Base-by-base conservation (phyloP, 2,797 vertebrate species). In the Anguilla anguilla region DNA sequence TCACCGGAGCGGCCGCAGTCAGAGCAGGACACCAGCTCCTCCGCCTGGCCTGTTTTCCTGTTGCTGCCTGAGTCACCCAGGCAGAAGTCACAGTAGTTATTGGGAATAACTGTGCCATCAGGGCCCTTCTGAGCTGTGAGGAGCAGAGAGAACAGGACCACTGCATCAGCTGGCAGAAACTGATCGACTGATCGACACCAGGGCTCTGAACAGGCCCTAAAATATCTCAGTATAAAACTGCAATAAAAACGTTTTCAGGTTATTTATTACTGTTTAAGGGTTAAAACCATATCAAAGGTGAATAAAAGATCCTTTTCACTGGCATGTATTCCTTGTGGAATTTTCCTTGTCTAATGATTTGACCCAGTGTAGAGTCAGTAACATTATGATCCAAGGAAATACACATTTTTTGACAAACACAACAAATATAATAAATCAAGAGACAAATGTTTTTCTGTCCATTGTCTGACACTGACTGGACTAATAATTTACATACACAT, bases 81-180 rank as follows among this genome's bases (percentile, higher is more conserved):
- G 96, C 98, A 99, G 97, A 98, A 98, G 92, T 97, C 97, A 96
- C 98, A 99, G 97, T 97, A 98, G 96, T 97, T 98, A 95, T 98
- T 99, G 93, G 97, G 96, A 96, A 98, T 97, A 92, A 97, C 97
- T 90, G 96, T 95, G 92, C 97, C 97, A 4, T 97, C 97, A 86
- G 97, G 96, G 95, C 96, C 97, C 96, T 98, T 99, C 94, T 97
- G 97, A 96, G 98, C 98, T 99, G 93, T 84, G 86, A 51, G 0
- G 28, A 55, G 9, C 7, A 86, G 69, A 55, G 9, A 84, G 31
- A 72, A 0, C 15, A 87, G 35, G 43, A 35, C 55, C 59, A n/a
- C 39, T 25, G n/a, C n/a, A 87, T 82, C 25, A 67, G 64, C 46
- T 22, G 17, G 64, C 17, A 51, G 31, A 11, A 10, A 13, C 55